These are phyloP conservation scores for Protaetia brevitarsis DNA, from an alignment of 1,140 invertebrate genomes.

Conservation along the genomic window DNA sequence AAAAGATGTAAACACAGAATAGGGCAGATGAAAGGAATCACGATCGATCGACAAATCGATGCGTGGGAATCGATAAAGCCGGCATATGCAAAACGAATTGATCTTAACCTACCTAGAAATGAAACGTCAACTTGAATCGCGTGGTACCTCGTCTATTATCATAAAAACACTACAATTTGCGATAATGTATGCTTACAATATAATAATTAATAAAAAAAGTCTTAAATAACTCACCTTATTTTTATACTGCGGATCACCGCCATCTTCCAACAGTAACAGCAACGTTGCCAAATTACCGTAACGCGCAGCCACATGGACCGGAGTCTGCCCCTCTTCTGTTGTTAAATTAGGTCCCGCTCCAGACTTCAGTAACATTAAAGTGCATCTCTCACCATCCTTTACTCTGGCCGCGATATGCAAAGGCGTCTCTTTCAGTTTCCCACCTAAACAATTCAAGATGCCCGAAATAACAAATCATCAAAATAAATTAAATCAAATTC, in stretches of 20 bases:
- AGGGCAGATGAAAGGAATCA: no score
- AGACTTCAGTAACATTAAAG: slow-evolving; percentile 94
- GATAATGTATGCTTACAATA: no score
- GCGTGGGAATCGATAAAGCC: no score
- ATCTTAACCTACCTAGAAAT: no score
- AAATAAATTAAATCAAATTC: no score
- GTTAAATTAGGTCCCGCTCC: slow-evolving; percentile 92
- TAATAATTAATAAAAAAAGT: no score
- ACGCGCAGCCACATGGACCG: slow-evolving; percentile 87
- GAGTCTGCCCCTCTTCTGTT: slow-evolving; percentile 90
- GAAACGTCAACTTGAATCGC: no score
- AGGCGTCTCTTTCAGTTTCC: slow-evolving; percentile 84
- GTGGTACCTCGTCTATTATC: neutral
- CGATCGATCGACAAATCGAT: no score
- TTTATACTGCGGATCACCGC: slow-evolving; percentile 83
- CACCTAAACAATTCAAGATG: slow-evolving; percentile 61
- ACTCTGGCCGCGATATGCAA: slow-evolving; percentile 93
- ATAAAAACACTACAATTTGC: neutral
- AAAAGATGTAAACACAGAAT: no score
- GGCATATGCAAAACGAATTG: no score
- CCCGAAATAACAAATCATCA: no score
- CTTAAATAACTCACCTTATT: slow-evolving; percentile 76
- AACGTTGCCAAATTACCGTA: slow-evolving; percentile 85
- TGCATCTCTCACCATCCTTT: slow-evolving; percentile 91
- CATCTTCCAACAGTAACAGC: slow-evolving; percentile 82